Evolutionary conservation across 1,140 invertebrate species (phyloP).

Genomic region (Brachionus angularis): DNA sequence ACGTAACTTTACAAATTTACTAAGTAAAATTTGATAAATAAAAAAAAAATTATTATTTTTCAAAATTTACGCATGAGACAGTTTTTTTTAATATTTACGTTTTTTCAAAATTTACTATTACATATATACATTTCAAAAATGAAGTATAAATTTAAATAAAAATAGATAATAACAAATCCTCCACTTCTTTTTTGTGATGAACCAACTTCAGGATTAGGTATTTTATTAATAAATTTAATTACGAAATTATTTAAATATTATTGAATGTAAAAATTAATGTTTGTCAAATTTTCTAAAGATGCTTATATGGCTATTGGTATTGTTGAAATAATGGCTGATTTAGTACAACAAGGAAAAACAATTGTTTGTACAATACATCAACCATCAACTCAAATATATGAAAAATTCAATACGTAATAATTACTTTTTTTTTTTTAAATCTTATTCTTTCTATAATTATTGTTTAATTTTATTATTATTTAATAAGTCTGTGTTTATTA

Average conservation of each 20-base stretch:
- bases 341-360: conserved; percentile 77
- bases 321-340: conserved; percentile 68
- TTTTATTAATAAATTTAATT: conserved; percentile 85
- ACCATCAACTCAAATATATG: conserved; percentile 85
- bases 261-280: too few relatives aligned
- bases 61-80: too few relatives aligned
- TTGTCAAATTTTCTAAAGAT: too few relatives aligned
- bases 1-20: too few relatives aligned
- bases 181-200: conserved; percentile 93
- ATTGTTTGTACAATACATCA: conserved; percentile 92
- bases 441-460: conserved; percentile 50
- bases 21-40: too few relatives aligned
- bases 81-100: too few relatives aligned
- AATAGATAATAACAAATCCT: conserved; percentile 76
- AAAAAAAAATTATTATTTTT: too few relatives aligned
- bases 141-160: not conserved
- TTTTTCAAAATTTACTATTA: too few relatives aligned
- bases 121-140: too few relatives aligned
- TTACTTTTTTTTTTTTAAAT: conserved; percentile 72
- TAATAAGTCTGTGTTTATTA: conserved; percentile 26
- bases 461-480: conserved; percentile 41
- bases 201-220: conserved; percentile 86
- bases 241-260: conserved; percentile 66
- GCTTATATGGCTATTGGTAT: conserved; percentile 71
- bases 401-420: conserved; percentile 74